phyloP scores from a whole-genome alignment of 2,113 vertebrate species.

The Elephantulus edwardii region DNA sequence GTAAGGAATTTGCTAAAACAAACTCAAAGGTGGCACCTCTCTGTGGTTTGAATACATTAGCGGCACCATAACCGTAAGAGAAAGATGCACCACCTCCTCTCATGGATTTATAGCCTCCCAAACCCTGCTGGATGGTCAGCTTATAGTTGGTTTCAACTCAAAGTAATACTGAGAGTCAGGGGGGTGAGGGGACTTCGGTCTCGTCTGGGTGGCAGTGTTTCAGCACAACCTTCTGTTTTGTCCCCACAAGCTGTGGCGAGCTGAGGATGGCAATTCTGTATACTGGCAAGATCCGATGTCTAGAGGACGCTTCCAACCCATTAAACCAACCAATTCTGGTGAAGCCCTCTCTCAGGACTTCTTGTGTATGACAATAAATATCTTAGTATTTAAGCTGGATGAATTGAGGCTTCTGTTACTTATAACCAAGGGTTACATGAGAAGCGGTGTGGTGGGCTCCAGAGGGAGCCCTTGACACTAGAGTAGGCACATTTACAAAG shows the following conservation, averaged over 20 bases:
- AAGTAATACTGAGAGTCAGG: too few relatives aligned
- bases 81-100: too few relatives aligned
- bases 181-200: background rate
- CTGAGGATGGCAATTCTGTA: background rate
- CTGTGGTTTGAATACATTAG: too few relatives aligned
- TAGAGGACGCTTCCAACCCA: background rate
- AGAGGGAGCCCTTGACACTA: background rate
- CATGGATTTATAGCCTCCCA: too few relatives aligned
- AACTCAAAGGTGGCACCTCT: too few relatives aligned
- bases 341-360: background rate
- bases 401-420: background rate
- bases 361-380: background rate
- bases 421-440: background rate
- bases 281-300: background rate
- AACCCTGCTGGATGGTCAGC: too few relatives aligned
- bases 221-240: background rate
- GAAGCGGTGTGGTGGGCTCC: background rate
- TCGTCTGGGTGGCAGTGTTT: background rate
- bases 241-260: background rate
- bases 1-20: too few relatives aligned
- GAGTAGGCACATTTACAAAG: background rate
- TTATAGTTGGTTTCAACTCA: too few relatives aligned
- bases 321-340: background rate
- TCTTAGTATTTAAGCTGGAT: background rate
- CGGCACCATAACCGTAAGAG: too few relatives aligned